Base-by-base conservation (phyloP, 2,888 invertebrate species). In the Empis stercorea region DNA sequence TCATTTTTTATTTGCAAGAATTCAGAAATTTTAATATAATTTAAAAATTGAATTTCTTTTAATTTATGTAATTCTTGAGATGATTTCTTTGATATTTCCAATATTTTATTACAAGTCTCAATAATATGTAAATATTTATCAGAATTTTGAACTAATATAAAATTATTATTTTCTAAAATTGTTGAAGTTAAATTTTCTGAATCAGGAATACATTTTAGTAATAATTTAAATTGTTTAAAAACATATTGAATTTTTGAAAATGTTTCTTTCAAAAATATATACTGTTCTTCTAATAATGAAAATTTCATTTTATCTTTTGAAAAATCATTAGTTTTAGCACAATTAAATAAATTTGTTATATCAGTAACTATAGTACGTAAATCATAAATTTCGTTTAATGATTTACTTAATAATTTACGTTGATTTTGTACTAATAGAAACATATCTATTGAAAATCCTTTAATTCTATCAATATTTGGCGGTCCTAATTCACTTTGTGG, bases 371-470 rank as follows among this genome's bases (percentile, higher is more conserved):
- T 69, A 37, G 65, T 68, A 2, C 78, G 71, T 30, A 83, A 59
- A 41, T 77, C 74, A 54, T 74, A 78, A 1, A 82, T 70, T 20
- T 71, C 62, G 51, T 75, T 71, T 0, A 76, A 75, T 13, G 78
- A 73, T 52, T 75, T 73, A 0, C 78, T 73, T 32, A 86, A 68
- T 0, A 74, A 70, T 52, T 68, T 70, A 59, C 85, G 81, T 62
- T 86, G 84, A 14, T 72, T 70, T 54, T 80, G 79, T 1, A 80
- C 78, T 42, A 82, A 59, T 51, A 78, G 68, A 74, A 87, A 74
- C 38, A 94, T 69, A 58, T 93, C 85, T 15, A 81, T 77, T 0
- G 87, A 76, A 62, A 84, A 92, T 42, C 96, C 96, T 64, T 81
- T 81, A 58, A 91, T 86, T 44, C 92, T 75, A 57, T 93, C 91